Evolutionary conservation across 2,113 vertebrate genomes (phyloP), one percentile per base, ranked within the genome.

Genomic region (Laterallus jamaicensis): DNA sequence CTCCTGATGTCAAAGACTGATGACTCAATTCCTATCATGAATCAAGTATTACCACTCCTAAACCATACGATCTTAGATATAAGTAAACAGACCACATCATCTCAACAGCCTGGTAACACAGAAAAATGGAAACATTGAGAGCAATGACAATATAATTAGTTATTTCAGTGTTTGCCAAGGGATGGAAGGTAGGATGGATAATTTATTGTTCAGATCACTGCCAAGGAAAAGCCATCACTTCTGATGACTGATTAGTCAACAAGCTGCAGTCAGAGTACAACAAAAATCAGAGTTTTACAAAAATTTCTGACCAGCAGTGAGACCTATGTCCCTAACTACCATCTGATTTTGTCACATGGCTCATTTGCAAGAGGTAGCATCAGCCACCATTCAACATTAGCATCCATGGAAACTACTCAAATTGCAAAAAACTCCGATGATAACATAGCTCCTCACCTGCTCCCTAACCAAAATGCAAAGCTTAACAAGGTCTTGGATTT

Each of bases 111-210:
- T 25, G 55, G 42, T 40, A 94, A 90, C 79, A 49, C 70, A 58
- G 85, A 94, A 73, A 71, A 90, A 93, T 78, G 88, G 82, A 24
- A 88, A 50, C 86, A 68, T 1, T 37, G 77, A 70, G 82, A 86
- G 54, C 86, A 82, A 66, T 32, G 86, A 78, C 93, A 94, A 70
- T n/a, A n/a, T 86, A 68, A 90, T 95, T 92, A 86, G 69, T 88
- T 93, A 93, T 81, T 92, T 82, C 68, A 62, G 56, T 64, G 21
- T 93, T 92, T 86, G 76, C 78, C 88, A 81, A 60, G 52, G 60
- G 52, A 75, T 63, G 79, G 71, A 28, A 44, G 95, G 70, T 18
- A 68, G 88, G 73, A 71, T 0, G 2, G 69, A 52, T 84, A 63
- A 96, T 92, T 93, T 78, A 52, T 90, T 74, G 87, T 28, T 78